These are phyloP conservation scores for Troides aeacus DNA, from an alignment of 2,888 invertebrate species.

Conservation along the genomic window DNA sequence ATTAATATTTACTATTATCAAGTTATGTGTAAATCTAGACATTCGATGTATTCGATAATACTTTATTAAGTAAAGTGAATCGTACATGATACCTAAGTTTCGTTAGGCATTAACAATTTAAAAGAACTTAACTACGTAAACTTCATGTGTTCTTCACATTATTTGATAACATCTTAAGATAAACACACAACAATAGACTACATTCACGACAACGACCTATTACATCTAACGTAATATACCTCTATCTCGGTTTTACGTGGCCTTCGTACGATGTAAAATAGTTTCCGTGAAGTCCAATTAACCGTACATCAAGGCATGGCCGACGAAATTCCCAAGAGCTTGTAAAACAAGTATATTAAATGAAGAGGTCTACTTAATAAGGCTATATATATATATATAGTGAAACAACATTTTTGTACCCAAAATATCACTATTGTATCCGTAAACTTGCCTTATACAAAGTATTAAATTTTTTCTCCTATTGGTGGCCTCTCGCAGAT, in stretches of 20 bases:
- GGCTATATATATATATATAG: conserved; percentile 1
- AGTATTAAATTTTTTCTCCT: no score
- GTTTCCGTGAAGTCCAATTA: conserved; percentile 16
- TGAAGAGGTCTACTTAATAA: conserved; percentile 14
- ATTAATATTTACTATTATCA: conserved; percentile 14
- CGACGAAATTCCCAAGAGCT: conserved; percentile 18
- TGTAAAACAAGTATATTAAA: conserved; percentile 19
- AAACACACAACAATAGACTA: background rate
- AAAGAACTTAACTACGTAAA: background rate
- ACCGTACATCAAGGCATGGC: conserved; percentile 13
- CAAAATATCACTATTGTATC: no score
- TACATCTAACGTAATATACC: background rate
- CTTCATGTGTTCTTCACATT: background rate
- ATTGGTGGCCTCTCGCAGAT: no score
- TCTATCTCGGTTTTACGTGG: background rate
- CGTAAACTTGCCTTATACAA: no score
- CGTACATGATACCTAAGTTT: no score
- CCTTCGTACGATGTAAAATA: conserved; percentile 8
- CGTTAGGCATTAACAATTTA: background rate
- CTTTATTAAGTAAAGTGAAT: no score
- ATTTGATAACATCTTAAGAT: background rate
- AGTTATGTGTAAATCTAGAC: conserved; percentile 5
- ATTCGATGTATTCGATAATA: no score
- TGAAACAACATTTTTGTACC: no score
- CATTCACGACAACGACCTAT: background rate